Conservation (phyloP, 2,113 vertebrate species). For the Oreotrochilus melanogaster region DNA sequence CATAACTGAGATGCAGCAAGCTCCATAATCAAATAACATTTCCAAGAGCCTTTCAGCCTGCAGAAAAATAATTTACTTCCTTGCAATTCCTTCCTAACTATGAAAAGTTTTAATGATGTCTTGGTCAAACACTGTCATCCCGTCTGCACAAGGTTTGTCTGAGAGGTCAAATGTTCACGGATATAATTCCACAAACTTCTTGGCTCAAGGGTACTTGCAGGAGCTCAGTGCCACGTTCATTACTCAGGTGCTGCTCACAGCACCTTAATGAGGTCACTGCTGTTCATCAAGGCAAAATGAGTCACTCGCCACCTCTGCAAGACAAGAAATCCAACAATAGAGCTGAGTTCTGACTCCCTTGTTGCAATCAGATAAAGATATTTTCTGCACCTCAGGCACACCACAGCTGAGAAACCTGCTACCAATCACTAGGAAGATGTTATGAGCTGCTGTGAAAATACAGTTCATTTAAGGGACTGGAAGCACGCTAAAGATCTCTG, state of each 20-base stretch:
- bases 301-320: background rate
- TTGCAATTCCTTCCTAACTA: background rate
- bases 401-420: background rate
- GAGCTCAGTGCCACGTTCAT: background rate
- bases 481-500: background rate
- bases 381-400: background rate
- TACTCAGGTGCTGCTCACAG: background rate
- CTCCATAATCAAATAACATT: background rate
- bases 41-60: background rate
- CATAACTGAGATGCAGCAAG: background rate
- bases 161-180: background rate
- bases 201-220: background rate
- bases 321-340: background rate
- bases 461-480: background rate
- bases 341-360: background rate
- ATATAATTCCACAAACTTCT: background rate
- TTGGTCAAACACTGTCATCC: background rate
- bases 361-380: background rate
- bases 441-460: background rate
- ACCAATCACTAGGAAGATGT: background rate
- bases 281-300: background rate
- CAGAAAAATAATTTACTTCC: background rate
- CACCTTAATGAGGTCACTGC: background rate
- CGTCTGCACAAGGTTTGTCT: background rate
- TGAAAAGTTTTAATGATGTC: background rate